Base-by-base conservation (phyloP, 2,888 invertebrate genomes). In the Reticulitermes lucifugus region DNA sequence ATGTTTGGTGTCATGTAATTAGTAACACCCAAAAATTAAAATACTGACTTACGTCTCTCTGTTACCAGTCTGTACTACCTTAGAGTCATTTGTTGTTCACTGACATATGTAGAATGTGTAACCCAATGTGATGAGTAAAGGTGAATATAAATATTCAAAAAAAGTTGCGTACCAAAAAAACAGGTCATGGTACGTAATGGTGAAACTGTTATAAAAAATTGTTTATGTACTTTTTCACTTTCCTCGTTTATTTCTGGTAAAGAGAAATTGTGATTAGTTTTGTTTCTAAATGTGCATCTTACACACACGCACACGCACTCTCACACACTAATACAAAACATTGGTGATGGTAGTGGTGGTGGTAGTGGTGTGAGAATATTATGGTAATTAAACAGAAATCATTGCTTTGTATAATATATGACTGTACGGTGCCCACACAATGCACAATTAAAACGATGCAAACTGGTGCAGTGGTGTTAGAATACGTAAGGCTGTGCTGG, bases 381-480 rank as follows among this genome's bases (percentile, higher is more conserved):
- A 70, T 55, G 12, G 59, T 81, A 84, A 70, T 55, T 71, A 80
- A 83, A 84, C 55, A 60, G 79, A 60, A 84, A 84, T 79, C 41
- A 84, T 79, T 83, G 70, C 83, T 71, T 83, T 71, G 80, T 79
- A 83, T 71, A 55, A 83, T 46, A 79, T 83, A 83, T 51, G 80
- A 86, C 86, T 46, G 84, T 81, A 81, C 70, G 80, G 87, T 87
- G 87, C 87, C 82, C 86, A 86, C 87, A 87, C 85, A 87, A 87
- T 87, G 87, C 87, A 86, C 87, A 87, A 84, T 86, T 60, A 87
- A 85, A 83, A 85, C 82, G 84, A 83, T 85, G 86, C 84, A 85
- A 87, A 87, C 82, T 85, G 87, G 86, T 87, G 87, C 87, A 87
- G 87, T 87, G 86, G 85, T 87, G 87, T 86, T 77, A 86, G 83